Evolutionary conservation across 2,888 invertebrate species (phyloP).

Genomic region (Unio delphinus): DNA sequence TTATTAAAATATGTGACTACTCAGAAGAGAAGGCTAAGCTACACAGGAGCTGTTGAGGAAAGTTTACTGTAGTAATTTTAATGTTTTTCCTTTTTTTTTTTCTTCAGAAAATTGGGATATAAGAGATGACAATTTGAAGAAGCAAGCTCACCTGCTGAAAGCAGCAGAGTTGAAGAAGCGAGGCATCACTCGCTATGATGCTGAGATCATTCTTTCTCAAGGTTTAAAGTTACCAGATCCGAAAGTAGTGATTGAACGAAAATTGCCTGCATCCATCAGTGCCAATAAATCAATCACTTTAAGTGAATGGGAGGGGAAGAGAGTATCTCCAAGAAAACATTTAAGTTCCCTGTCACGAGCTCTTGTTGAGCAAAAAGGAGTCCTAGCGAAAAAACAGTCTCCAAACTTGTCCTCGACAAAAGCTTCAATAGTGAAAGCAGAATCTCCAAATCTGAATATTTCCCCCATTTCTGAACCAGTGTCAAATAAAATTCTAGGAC

Average conservation of each 20-base stretch:
- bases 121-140: slow-evolving; percentile 64
- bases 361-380: slow-evolving; percentile 5
- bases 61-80: too few relatives aligned
- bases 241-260: slow-evolving; percentile 40
- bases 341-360: slow-evolving; percentile 26
- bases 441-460: background rate
- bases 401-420: background rate
- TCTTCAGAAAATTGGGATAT: slow-evolving; percentile 63
- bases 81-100: slow-evolving; percentile 1
- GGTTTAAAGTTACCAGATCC: slow-evolving; percentile 63
- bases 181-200: slow-evolving; percentile 69
- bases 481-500: too few relatives aligned
- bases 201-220: slow-evolving; percentile 67
- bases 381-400: background rate
- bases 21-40: too few relatives aligned
- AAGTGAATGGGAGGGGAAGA: slow-evolving; percentile 21
- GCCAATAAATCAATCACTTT: slow-evolving; percentile 28
- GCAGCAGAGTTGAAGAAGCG: slow-evolving; percentile 64
- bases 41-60: too few relatives aligned
- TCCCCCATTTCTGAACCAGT: background rate
- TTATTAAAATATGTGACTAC: too few relatives aligned
- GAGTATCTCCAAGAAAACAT: slow-evolving; percentile 31
- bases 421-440: background rate
- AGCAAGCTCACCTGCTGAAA: slow-evolving; percentile 64
- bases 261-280: slow-evolving; percentile 18